Base-by-base conservation (phyloP, 2,113 vertebrate genomes). In the Nesogale talazaci region DNA sequence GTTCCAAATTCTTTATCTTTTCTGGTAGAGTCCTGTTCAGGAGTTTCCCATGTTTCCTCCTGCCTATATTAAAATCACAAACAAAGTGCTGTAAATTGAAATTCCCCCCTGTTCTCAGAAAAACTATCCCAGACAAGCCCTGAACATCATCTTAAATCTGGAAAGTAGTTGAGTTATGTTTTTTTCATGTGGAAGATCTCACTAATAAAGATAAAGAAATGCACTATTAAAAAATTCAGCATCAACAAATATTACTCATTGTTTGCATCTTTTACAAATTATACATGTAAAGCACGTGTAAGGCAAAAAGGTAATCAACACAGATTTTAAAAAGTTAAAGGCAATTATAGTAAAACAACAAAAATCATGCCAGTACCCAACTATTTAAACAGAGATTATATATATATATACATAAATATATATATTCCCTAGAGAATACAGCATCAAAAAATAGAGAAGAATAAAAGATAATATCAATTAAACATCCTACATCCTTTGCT, bases 1-100 rank as follows among this genome's bases (percentile, higher is more conserved):
- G 31, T 15, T 61, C 17, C 27, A 93, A 91, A 86, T 80, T 46
- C 80, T 1, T 94, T 88, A 96, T 81, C 84, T 86, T 70, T 23
- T 57, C 92, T 74, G 3, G 91, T 93, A 90, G 65, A 78, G 79
- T 65, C 34, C 57, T 69, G 2, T 65, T 69, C 36, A 74, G 9
- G 19, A 72, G 88, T 29, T 95, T 95, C 76, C 59, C 95, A 5
- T 70, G 27, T 0, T 23, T 95, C 19, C 65, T 88, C 4, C 15
- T 19, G 29, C 38, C 36, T 86, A 84, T 31, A 82, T 61, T 83
- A 63, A 81, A 86, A 22, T 29, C 23, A 46, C 36, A 22, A 57
- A 29, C 34, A 72, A 89, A 74, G 16, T 69, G 22, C 6, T 34
- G 42, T 12, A 22, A 69, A 89, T 86, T 11, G 27, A 20, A 31